Evolutionary conservation across 2,113 vertebrate genomes (phyloP).

Genomic region (Phycodurus eques): DNA sequence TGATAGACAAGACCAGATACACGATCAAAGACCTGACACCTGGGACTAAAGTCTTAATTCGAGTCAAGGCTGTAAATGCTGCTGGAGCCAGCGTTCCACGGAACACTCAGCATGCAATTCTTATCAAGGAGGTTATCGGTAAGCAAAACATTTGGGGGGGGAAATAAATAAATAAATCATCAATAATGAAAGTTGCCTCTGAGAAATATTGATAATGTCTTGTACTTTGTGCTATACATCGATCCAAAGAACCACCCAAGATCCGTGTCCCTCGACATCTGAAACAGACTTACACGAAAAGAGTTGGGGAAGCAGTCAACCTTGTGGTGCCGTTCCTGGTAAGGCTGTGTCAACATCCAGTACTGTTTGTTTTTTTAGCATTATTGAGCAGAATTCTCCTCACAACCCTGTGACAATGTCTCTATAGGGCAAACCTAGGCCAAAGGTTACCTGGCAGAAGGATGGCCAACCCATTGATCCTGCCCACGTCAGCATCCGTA

Average conservation of each 20-base stretch:
- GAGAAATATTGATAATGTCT: background rate
- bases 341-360: conserved; percentile 26
- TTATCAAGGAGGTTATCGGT: conserved; percentile 96
- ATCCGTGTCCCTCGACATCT: conserved; percentile 93
- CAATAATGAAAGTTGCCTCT: background rate
- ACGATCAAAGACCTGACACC: conserved; percentile 85
- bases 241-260: conserved; percentile 85
- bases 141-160: conserved; percentile 39
- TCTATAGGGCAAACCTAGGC: conserved; percentile 87
- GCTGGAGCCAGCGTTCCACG: conserved; percentile 86
- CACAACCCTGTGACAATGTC: conserved; percentile 2
- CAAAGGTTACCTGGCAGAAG: conserved; percentile 90
- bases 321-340: conserved; percentile 95
- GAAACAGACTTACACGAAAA: conserved; percentile 91
- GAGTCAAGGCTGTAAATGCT: conserved; percentile 89
- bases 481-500: conserved; percentile 90
- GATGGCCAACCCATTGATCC: conserved; percentile 84
- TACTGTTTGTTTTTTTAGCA: too few relatives aligned
- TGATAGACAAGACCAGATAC: conserved; percentile 90
- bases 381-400: background rate
- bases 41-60: conserved; percentile 84
- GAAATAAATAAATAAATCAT: background rate
- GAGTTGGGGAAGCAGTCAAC: conserved; percentile 94
- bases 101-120: conserved; percentile 83
- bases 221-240: background rate